Base-by-base conservation (phyloP, 2,797 vertebrate genomes). In the Gobionotothen gibberifrons region DNA sequence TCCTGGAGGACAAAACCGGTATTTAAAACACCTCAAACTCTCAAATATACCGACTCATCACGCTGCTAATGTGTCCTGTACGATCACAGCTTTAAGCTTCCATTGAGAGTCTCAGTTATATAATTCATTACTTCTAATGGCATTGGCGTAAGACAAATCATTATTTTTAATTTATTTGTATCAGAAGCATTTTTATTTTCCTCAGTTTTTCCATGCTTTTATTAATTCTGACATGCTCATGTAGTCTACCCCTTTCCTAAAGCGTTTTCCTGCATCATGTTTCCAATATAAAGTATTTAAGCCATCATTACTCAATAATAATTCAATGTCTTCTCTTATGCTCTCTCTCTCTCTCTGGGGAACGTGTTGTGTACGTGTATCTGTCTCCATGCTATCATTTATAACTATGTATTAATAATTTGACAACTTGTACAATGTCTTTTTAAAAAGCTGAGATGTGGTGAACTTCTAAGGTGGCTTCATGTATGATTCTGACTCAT, bases 401-500 rank as follows among this genome's bases (percentile, higher is more conserved):
- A 82, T 76, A 61, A 78, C 26, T 67, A 63, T 82, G 75, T 88
- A 82, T 78, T 74, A 69, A 84, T 85, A 29, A 78, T 87, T 87
- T 92, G 65, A 72, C 67, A 79, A 74, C 71, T 69, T 84, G 74
- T 83, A 76, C 70, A 79, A 58, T 76, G 86, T 80, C 64, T 89
- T 90, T 89, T 75, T 80, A 73, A 83, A 81, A 82, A 82, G 71
- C 62, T 85, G 56, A 86, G 72, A 80, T 85, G 75, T 87, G 69
- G 58, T 83, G 62, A 85, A 86, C 75, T 85, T 85, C 76, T 83
- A 69, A 69, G 66, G 74, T 53, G 76, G 71, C 71, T 84, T 72
- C 80, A 51, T 90, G 74, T 84, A 70, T 60, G 66, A 83, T 82
- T 87, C 77, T 68, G 72, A 82, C 83, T 82, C 75, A 92, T 88